These are phyloP conservation scores for Oriolus oriolus DNA, from an alignment of 2,113 vertebrate species.

Conservation along the genomic window DNA sequence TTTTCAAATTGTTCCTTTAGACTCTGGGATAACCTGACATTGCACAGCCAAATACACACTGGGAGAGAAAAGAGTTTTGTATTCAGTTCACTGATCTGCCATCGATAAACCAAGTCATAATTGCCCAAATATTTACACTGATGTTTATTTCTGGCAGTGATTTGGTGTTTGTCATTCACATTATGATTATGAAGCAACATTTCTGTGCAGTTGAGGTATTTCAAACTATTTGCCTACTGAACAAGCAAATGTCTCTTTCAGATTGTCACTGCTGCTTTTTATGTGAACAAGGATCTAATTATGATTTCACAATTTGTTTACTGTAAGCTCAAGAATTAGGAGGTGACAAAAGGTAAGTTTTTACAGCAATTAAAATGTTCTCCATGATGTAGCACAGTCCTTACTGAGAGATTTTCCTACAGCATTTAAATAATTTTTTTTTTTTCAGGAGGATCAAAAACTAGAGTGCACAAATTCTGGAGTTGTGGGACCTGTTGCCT, in stretches of 20 bases:
- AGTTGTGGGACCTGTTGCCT: neutral
- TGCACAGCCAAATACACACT: neutral
- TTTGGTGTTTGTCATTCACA: neutral
- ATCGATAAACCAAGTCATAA: neutral
- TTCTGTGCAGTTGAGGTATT: neutral
- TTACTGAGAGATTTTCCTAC: neutral
- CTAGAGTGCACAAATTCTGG: neutral
- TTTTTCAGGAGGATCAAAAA: neutral
- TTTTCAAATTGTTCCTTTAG: neutral
- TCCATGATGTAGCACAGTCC: neutral
- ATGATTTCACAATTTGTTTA: constrained; percentile 70
- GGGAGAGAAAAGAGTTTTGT: neutral
- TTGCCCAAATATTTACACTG: neutral
- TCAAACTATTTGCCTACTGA: neutral
- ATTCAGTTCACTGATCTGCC: neutral
- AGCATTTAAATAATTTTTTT: neutral
- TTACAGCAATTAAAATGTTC: neutral
- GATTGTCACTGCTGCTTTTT: constrained; percentile 69
- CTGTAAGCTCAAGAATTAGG: constrained; percentile 73
- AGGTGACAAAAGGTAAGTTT: constrained; percentile 59
- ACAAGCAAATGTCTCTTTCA: neutral
- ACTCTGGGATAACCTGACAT: neutral
- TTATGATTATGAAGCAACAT: neutral
- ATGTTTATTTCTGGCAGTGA: neutral
- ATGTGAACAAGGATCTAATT: constrained; percentile 65